Percentiles rank a stretch among this genome's conserved stretches.
These are phyloP conservation scores for Tangara arthus DNA, from an alignment of 2,797 vertebrate species.

Conservation along the genomic window DNA sequence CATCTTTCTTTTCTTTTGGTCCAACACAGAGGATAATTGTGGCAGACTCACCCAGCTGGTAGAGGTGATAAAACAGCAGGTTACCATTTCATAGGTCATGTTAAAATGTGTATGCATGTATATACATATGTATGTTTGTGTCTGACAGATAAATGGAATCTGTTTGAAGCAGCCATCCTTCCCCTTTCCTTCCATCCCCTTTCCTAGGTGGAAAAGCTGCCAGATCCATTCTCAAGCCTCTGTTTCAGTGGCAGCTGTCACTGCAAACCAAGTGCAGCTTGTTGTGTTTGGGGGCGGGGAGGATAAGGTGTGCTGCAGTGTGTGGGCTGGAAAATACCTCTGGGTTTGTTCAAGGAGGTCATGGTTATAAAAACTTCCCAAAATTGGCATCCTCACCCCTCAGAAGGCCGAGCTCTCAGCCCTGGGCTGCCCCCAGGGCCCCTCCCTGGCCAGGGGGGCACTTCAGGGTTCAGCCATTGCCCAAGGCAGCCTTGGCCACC, in stretches of 20 bases:
- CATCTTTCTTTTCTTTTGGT: not conserved
- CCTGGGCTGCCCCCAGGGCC: not conserved
- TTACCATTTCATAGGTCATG: conserved; percentile 44
- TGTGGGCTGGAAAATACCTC: not conserved
- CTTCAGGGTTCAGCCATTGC: not conserved
- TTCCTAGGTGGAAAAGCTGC: conserved; percentile 33
- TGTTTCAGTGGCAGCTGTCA: conserved; percentile 25
- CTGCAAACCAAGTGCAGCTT: not conserved
- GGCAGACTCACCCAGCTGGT: not conserved
- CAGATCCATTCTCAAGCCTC: not conserved
- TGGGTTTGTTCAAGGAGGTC: not conserved
- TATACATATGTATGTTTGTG: not conserved
- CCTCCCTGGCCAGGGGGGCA: not conserved
- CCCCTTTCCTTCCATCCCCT: not conserved
- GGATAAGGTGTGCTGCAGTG: not conserved
- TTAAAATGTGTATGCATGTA: not conserved
- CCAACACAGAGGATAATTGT: not conserved
- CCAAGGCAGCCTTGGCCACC: not conserved
- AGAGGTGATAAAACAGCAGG: conserved; percentile 51
- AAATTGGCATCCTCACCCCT: not conserved
- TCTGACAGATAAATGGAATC: not conserved
- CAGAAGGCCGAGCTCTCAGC: not conserved
- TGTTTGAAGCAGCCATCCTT: not conserved
- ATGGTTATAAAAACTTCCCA: not conserved
- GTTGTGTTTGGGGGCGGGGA: not conserved